Evolutionary conservation across 2,113 vertebrate species (phyloP).

Genomic region (Lynx canadensis): DNA sequence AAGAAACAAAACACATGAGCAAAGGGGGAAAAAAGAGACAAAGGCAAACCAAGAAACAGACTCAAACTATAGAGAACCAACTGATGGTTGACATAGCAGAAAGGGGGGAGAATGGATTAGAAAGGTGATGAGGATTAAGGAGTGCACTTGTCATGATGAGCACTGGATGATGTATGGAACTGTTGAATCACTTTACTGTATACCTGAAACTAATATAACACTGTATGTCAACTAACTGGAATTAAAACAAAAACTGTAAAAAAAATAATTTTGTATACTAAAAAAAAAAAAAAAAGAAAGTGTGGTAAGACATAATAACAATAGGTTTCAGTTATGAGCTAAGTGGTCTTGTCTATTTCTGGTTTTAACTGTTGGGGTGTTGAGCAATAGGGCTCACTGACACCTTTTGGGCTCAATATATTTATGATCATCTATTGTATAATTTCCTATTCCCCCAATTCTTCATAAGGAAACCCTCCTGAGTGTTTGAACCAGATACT

Average conservation of each 20-base stretch:
- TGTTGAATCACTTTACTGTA: background rate
- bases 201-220: no score
- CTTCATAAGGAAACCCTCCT: background rate
- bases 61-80: no score
- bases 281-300: background rate
- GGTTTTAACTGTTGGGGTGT: background rate
- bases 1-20: no score
- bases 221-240: no score
- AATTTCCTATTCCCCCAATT: background rate
- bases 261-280: background rate
- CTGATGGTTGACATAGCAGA: no score
- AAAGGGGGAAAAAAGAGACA: no score
- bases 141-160: background rate
- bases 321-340: background rate
- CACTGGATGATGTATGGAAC: background rate
- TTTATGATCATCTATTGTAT: background rate
- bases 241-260: background rate
- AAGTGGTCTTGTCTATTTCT: background rate
- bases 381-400: background rate
- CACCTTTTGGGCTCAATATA: background rate
- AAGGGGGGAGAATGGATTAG: no score
- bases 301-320: background rate
- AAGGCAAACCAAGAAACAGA: no score
- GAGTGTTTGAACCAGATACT: background rate
- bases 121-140: background rate